phyloP scores from a whole-genome alignment of 1,140 invertebrate species.

The Calliphora vicina region DNA sequence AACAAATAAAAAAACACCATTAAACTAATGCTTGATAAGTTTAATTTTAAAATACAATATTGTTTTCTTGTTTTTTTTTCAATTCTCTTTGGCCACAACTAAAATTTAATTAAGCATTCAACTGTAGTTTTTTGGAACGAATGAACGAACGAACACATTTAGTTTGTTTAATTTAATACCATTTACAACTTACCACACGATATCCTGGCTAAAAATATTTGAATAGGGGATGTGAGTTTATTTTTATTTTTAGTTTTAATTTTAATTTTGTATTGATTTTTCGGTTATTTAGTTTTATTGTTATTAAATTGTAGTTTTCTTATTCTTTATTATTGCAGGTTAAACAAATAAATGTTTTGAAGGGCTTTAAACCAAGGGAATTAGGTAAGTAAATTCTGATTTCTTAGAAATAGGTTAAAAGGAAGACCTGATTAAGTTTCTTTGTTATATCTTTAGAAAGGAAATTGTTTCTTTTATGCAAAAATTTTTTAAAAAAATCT shows the following conservation, averaged over 20 bases:
- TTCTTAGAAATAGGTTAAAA: too few species aligned
- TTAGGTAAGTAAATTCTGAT: too few species aligned
- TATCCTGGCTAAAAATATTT: constrained; percentile 31
- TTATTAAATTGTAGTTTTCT: too few species aligned
- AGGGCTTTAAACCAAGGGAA: too few species aligned
- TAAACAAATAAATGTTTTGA: too few species aligned
- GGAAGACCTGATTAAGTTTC: too few species aligned
- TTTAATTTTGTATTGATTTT: not conserved
- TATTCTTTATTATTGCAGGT: too few species aligned
- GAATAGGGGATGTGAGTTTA: constrained; percentile 17
- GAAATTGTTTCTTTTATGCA: too few species aligned
- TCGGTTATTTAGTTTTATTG: not conserved
- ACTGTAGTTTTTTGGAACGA: constrained; percentile 10
- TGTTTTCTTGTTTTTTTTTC: not conserved
- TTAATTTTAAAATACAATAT: not conserved
- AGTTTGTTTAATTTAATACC: not conserved
- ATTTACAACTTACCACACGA: constrained; percentile 24
- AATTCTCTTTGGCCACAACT: constrained; percentile 6
- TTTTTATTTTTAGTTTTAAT: not conserved
- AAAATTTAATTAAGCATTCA: constrained; percentile 31
- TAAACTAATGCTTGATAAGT: not conserved
- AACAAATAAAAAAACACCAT: not conserved
- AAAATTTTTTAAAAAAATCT: too few species aligned
- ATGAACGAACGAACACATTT: too few species aligned
- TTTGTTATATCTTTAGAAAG: too few species aligned